A percentile compares a stretch with the other conserved stretches of the same genome.
These are phyloP conservation scores for Andrena flavipes DNA, from an alignment of 2,888 invertebrate species.

Conservation along the genomic window DNA sequence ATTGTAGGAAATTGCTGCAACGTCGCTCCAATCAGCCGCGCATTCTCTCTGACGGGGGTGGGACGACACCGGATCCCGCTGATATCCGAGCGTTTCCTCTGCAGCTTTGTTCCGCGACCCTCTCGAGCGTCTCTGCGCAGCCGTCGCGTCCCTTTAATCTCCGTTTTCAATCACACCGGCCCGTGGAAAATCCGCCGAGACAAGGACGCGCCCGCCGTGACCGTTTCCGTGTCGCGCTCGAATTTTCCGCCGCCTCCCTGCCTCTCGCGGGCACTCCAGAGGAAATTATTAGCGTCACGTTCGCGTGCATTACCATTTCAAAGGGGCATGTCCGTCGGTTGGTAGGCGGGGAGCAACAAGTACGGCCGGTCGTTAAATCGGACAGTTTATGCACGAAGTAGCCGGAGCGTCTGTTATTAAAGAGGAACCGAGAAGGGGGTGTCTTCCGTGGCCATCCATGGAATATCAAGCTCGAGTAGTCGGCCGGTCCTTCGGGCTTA, in stretches of 20 bases:
- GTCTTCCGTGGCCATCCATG: not conserved
- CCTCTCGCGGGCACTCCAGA: not conserved
- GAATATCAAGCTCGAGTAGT: conserved; percentile 10
- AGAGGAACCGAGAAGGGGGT: not conserved
- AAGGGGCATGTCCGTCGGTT: conserved; percentile 15
- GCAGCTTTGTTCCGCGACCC: conserved; percentile 7
- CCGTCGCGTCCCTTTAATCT: conserved; percentile 48
- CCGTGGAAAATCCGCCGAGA: conserved; percentile 2
- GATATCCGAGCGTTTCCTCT: conserved; percentile 48
- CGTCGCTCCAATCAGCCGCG: conserved; percentile 77
- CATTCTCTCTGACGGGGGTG: conserved; percentile 68
- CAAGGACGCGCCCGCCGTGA: conserved; percentile 9
- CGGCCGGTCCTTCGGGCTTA: not conserved
- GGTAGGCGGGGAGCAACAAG: conserved; percentile 49
- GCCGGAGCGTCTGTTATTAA: conserved; percentile 11
- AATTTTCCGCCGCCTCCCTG: not conserved
- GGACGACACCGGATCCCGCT: conserved; percentile 1
- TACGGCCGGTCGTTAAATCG: conserved; percentile 49
- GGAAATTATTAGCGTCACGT: conserved; percentile 43
- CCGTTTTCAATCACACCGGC: conserved; percentile 44
- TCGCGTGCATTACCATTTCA: conserved; percentile 53
- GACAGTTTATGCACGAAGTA: conserved; percentile 10
- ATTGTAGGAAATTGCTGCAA: conserved; percentile 81
- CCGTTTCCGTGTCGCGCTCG: not conserved
- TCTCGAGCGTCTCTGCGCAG: not conserved